Evolutionary conservation across 2,888 invertebrate species (phyloP).

Genomic region (Unio pictorum): DNA sequence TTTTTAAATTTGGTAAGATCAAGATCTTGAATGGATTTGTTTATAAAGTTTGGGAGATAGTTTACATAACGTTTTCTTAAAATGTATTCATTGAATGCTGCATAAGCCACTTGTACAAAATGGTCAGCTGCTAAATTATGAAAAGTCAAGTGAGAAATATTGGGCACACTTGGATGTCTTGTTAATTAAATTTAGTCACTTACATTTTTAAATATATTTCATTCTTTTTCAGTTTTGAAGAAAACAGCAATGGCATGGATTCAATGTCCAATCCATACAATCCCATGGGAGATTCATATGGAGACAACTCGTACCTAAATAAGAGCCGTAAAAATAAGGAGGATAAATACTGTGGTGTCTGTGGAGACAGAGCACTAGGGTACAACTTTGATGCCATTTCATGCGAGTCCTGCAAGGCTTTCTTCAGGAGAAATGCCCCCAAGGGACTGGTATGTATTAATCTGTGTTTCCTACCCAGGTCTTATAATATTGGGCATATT

Average conservation of each 20-base stretch:
- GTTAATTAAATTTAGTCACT: conserved; percentile 4
- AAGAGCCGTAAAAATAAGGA: conserved; percentile 69
- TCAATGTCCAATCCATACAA: conserved; percentile 42
- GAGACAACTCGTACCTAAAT: conserved; percentile 37
- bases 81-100: too few relatives aligned
- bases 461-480: neutral
- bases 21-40: too few relatives aligned
- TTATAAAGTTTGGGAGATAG: too few relatives aligned
- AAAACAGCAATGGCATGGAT: conserved; percentile 57
- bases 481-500: neutral
- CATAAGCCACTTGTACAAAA: too few relatives aligned
- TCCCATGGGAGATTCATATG: conserved; percentile 59
- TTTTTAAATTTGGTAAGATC: too few relatives aligned
- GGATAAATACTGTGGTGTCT: conserved; percentile 71
- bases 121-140: too few relatives aligned
- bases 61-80: too few relatives aligned
- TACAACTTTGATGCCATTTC: conserved; percentile 72
- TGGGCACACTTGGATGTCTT: neutral
- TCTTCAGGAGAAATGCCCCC: conserved; percentile 71
- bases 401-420: conserved; percentile 72
- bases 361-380: conserved; percentile 70
- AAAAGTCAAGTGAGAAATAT: too few relatives aligned
- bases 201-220: conserved; percentile 1
- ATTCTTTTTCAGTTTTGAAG: conserved; percentile 60
- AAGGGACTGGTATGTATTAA: conserved; percentile 68